These are phyloP conservation scores for Dynastes tityus DNA, from an alignment of 2,888 invertebrate species.

Conservation along the genomic window DNA sequence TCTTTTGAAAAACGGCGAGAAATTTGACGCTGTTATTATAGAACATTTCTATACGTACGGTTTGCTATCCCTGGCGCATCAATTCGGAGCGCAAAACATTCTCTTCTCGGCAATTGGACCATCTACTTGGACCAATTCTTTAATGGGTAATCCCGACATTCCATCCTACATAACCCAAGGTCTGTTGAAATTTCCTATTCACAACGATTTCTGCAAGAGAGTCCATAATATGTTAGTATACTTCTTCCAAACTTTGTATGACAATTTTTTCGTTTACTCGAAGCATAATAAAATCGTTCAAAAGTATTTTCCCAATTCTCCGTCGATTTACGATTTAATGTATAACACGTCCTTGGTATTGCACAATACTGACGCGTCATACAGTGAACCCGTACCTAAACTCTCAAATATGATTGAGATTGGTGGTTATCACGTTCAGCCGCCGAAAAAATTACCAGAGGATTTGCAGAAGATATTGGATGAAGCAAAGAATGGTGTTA, in stretches of 20 bases:
- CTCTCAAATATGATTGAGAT: constrained; percentile 74
- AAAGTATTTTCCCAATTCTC: constrained; percentile 61
- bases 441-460: constrained; percentile 60
- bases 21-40: constrained; percentile 64
- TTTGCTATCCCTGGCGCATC: constrained; percentile 64
- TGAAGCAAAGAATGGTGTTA: constrained; percentile 72
- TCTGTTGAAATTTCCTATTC: not conserved
- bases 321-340: constrained; percentile 58
- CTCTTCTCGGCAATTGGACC: constrained; percentile 59
- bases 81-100: constrained; percentile 57
- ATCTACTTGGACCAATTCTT: constrained; percentile 68
- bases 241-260: constrained; percentile 1
- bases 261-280: constrained; percentile 46
- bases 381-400: constrained; percentile 70
- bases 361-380: constrained; percentile 71
- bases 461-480: constrained; percentile 73
- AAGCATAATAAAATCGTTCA: constrained; percentile 58
- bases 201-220: constrained; percentile 52
- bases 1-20: constrained; percentile 58
- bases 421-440: constrained; percentile 72
- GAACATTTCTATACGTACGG: constrained; percentile 71
- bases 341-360: constrained; percentile 62
- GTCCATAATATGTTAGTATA: constrained; percentile 46
- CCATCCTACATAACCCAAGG: constrained; percentile 64
- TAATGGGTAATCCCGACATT: constrained; percentile 69